Percentiles rank a stretch among this genome's conserved stretches.
These are phyloP conservation scores for Steinernema khuongi DNA, from an alignment of 1,140 invertebrate genomes.

Conservation along the genomic window DNA sequence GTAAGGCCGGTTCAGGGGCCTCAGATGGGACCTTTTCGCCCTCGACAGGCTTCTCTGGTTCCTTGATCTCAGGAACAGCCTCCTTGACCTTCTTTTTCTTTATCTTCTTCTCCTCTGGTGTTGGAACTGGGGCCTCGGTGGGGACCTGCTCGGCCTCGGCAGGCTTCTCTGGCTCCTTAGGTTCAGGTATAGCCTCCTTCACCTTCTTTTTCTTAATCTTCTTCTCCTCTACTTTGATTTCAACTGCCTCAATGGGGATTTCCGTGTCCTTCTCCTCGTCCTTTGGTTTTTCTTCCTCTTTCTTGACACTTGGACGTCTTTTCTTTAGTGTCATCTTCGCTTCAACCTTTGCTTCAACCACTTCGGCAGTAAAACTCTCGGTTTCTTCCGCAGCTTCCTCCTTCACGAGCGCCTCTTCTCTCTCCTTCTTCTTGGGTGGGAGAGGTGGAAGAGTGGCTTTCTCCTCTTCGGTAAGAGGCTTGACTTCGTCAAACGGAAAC, in stretches of 20 bases:
- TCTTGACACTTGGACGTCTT: neutral
- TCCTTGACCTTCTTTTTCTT: neutral
- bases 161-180: neutral
- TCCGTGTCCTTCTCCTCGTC: neutral
- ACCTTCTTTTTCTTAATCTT: conserved; percentile 14
- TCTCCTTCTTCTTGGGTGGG: conserved; percentile 1
- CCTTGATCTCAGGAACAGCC: neutral
- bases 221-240: conserved; percentile 9
- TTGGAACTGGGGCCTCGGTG: neutral
- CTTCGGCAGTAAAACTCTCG: conserved; percentile 17
- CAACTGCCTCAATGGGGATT: too few relatives aligned
- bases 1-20: neutral
- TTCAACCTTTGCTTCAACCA: conserved; percentile 24
- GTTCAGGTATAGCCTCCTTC: conserved; percentile 3
- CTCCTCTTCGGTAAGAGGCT: conserved; percentile 20
- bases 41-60: neutral
- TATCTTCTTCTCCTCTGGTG: conserved; percentile 21
- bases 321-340: conserved; percentile 20
- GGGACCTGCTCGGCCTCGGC: conserved; percentile 18
- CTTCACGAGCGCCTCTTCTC: neutral
- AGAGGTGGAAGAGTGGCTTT: neutral
- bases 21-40: neutral
- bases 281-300: neutral
- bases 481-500: conserved; percentile 18
- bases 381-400: neutral